These are phyloP conservation scores for Solenopsis fugax DNA, from an alignment of 1,140 invertebrate species.

Conservation along the genomic window DNA sequence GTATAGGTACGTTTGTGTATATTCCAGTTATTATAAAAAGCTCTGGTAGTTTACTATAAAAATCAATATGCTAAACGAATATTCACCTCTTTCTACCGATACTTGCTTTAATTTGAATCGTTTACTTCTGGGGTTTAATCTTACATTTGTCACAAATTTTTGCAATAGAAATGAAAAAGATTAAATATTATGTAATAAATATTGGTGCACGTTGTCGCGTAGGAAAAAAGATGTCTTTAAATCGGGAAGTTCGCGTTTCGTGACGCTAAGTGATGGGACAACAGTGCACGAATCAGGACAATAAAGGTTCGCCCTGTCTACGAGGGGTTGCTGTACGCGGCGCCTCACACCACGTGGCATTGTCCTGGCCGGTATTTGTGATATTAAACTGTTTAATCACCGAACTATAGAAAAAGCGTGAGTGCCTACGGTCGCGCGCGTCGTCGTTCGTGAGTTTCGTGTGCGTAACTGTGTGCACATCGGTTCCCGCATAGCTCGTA, in stretches of 20 bases:
- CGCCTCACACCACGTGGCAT: slow-evolving; percentile 67
- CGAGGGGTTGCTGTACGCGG: slow-evolving; percentile 25
- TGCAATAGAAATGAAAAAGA: background rate
- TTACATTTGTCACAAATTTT: background rate
- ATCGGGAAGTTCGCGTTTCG: slow-evolving; percentile 56
- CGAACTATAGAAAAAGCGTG: slow-evolving; percentile 78
- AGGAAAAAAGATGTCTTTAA: slow-evolving; percentile 27
- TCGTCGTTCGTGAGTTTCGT: slow-evolving; percentile 60
- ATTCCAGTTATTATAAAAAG: slow-evolving; percentile 14
- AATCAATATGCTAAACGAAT: background rate
- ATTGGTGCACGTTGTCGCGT: background rate
- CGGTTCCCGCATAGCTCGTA: slow-evolving; percentile 78
- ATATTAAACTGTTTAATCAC: slow-evolving; percentile 82
- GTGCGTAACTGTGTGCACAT: slow-evolving; percentile 46
- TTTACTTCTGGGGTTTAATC: background rate
- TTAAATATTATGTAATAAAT: background rate
- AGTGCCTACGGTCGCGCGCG: slow-evolving; percentile 27
- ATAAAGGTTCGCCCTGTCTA: slow-evolving; percentile 64
- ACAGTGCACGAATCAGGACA: slow-evolving; percentile 57
- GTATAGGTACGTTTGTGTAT: background rate
- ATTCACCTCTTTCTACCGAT: background rate
- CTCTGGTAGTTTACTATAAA: background rate
- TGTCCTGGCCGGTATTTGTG: slow-evolving; percentile 77
- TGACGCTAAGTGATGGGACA: slow-evolving; percentile 60
- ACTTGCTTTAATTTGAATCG: background rate